These are phyloP conservation scores for Phthorimaea operculella DNA, from an alignment of 1,140 invertebrate genomes.

Conservation along the genomic window DNA sequence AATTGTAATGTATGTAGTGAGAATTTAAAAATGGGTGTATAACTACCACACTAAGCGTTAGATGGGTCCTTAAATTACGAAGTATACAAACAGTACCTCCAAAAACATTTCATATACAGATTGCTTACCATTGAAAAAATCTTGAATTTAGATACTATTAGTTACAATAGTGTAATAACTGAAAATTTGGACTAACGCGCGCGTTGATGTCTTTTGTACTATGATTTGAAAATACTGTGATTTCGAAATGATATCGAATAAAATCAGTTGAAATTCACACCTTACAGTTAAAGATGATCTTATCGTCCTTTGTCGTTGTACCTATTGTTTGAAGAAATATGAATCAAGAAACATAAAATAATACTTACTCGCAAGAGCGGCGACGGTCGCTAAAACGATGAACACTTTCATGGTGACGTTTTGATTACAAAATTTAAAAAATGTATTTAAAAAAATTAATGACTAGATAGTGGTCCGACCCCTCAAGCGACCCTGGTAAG, in stretches of 20 bases:
- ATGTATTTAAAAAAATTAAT: conserved; percentile 39
- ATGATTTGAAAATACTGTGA: neutral
- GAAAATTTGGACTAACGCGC: neutral
- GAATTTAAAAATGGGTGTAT: no score
- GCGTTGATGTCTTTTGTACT: conserved; percentile 14
- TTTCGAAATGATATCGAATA: neutral
- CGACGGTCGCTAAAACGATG: conserved; percentile 54
- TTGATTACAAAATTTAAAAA: conserved; percentile 42
- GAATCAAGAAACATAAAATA: neutral
- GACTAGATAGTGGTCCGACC: conserved; percentile 62
- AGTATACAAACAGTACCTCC: no score
- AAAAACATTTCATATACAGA: no score
- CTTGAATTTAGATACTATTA: no score
- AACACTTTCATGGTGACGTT: conserved; percentile 65
- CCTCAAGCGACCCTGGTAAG: conserved; percentile 50
- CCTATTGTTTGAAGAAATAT: no score
- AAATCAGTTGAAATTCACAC: no score
- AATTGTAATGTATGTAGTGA: no score
- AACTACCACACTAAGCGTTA: no score
- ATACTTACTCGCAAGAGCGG: conserved; percentile 59
- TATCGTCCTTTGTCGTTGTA: no score
- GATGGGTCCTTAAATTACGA: no score
- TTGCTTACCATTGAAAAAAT: no score
- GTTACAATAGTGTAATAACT: neutral
- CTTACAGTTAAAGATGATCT: no score